Evolutionary conservation across 2,113 vertebrate species (phyloP).

Genomic region (Neodontobutis hainanensis): DNA sequence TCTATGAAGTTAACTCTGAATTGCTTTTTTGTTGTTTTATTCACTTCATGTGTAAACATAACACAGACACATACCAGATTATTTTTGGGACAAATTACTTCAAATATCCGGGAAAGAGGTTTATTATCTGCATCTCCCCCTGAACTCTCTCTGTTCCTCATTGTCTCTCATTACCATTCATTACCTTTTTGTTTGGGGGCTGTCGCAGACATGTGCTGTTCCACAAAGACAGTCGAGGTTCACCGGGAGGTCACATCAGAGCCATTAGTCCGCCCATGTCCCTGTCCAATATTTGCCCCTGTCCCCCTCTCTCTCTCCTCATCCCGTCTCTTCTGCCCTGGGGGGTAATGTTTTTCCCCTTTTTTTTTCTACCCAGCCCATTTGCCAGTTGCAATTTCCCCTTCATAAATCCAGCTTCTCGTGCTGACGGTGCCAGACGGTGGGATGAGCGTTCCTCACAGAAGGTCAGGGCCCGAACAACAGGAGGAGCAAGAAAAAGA

Average conservation of each 20-base stretch:
- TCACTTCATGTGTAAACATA: too few species aligned
- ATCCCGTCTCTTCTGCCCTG: slow-evolving; percentile 35
- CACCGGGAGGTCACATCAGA: slow-evolving; percentile 55
- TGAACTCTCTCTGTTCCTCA: slow-evolving; percentile 52
- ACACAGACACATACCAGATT: too few species aligned
- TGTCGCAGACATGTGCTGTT: slow-evolving; percentile 38
- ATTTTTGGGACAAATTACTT: too few species aligned
- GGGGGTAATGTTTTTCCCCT: slow-evolving; percentile 27
- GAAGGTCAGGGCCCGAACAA: slow-evolving; percentile 63
- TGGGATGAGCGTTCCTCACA: slow-evolving; percentile 55
- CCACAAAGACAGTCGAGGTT: slow-evolving; percentile 58
- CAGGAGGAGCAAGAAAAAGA: slow-evolving; percentile 46
- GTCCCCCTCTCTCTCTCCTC: slow-evolving; percentile 16
- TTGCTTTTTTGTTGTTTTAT: too few species aligned
- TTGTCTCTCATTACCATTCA: slow-evolving; percentile 72
- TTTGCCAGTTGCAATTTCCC: slow-evolving; percentile 76
- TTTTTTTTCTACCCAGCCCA: slow-evolving; percentile 33
- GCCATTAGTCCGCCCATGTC: slow-evolving; percentile 43
- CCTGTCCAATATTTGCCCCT: slow-evolving; percentile 47
- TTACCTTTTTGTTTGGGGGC: slow-evolving; percentile 62
- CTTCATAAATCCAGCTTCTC: slow-evolving; percentile 71
- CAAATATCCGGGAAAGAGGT: too few species aligned
- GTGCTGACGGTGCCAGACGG: slow-evolving; percentile 69
- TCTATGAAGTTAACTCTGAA: too few species aligned
- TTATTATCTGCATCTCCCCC: neutral